These are phyloP conservation scores for Conomelus anceps DNA, from an alignment of 2,888 invertebrate species.

Conservation along the genomic window DNA sequence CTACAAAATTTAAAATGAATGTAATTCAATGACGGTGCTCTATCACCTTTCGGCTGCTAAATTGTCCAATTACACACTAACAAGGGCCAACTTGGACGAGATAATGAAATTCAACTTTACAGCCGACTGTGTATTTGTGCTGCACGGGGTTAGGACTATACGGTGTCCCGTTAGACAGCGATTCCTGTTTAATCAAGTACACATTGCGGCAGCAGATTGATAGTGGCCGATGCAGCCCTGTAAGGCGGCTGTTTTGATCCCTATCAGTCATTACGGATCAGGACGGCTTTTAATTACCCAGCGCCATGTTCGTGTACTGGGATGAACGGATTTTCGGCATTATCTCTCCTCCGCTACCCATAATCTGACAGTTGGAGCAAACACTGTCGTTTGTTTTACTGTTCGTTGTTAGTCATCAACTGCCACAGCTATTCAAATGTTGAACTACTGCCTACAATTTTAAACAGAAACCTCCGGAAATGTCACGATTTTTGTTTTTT, in stretches of 20 bases:
- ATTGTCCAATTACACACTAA: not conserved
- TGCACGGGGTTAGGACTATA: not conserved
- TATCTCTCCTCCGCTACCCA: not conserved
- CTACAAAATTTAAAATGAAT: too few species aligned
- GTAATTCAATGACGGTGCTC: not conserved
- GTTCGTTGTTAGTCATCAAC: not conserved
- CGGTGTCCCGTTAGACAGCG: not conserved
- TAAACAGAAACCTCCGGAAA: too few species aligned
- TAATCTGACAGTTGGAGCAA: not conserved
- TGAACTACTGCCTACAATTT: not conserved
- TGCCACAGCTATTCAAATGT: not conserved
- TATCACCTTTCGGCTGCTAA: not conserved
- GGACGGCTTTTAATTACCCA: not conserved
- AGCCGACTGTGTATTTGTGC: not conserved
- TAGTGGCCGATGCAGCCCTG: not conserved
- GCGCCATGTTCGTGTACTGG: too few species aligned
- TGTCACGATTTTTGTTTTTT: too few species aligned
- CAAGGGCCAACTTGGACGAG: not conserved
- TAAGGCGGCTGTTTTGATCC: not conserved
- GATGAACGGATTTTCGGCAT: not conserved
- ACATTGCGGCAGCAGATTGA: not conserved
- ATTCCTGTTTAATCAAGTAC: not conserved
- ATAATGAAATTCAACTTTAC: not conserved
- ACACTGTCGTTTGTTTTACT: not conserved
- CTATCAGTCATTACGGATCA: not conserved